phyloP scores from a whole-genome alignment of 2,888 invertebrate species.

The Priocnemis perturbator region DNA sequence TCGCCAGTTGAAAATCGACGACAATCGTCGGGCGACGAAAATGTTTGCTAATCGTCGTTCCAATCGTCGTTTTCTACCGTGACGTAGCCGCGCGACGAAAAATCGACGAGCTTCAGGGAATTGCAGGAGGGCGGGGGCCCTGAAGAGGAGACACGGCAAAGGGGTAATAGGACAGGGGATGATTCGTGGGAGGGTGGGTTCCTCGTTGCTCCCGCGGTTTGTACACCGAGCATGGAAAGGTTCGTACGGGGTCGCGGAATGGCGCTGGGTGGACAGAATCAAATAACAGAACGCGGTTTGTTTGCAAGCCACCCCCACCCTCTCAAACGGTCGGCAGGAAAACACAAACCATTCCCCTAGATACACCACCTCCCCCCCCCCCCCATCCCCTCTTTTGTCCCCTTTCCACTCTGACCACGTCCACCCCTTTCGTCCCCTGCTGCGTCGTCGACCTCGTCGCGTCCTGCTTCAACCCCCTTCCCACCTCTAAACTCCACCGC shows the following conservation, averaged over 20 bases:
- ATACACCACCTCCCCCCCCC: slow-evolving; percentile 40
- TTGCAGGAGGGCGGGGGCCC: slow-evolving; percentile 6
- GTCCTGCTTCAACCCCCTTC: slow-evolving; percentile 8
- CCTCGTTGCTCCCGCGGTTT: slow-evolving; percentile 40
- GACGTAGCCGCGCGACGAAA: slow-evolving; percentile 1
- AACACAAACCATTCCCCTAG: slow-evolving; percentile 52
- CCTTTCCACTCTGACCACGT: slow-evolving; percentile 8
- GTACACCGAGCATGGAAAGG: slow-evolving; percentile 42
- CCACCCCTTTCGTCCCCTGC: slow-evolving; percentile 8
- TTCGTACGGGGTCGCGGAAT: slow-evolving; percentile 44
- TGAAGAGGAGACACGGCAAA: slow-evolving; percentile 1
- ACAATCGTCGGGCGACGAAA: slow-evolving; percentile 2
- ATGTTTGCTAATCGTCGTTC: slow-evolving; percentile 18
- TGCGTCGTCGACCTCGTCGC: not conserved
- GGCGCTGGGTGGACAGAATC: slow-evolving; percentile 58
- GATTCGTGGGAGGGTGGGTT: slow-evolving; percentile 3
- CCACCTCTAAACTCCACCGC: slow-evolving; percentile 25
- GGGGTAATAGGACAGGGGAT: not conserved
- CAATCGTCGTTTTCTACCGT: not conserved
- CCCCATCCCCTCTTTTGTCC: slow-evolving; percentile 15
- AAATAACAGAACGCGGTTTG: slow-evolving; percentile 70
- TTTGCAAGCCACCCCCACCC: slow-evolving; percentile 63
- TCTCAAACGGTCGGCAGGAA: slow-evolving; percentile 47
- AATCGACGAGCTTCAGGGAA: slow-evolving; percentile 1
- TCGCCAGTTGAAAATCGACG: too few species aligned